phyloP scores from a whole-genome alignment of 2,797 vertebrate genomes.

The Otus scops region DNA sequence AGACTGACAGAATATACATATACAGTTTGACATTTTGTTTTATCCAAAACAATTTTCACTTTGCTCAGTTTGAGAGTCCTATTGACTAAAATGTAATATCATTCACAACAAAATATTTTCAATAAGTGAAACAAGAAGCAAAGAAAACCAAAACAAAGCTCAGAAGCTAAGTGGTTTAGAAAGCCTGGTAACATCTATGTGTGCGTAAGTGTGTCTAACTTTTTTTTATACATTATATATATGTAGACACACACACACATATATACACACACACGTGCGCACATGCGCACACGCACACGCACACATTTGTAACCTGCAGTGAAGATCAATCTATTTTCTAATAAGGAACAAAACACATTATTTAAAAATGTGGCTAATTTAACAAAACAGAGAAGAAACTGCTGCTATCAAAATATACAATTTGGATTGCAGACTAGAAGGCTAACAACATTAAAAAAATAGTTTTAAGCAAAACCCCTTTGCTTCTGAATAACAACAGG shows the following conservation, averaged over 20 bases:
- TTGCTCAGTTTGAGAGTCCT: constrained; percentile 69
- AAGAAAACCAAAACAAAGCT: constrained; percentile 74
- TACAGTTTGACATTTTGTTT: constrained; percentile 71
- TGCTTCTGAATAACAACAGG: constrained; percentile 76
- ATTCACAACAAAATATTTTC: constrained; percentile 72
- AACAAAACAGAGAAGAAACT: constrained; percentile 80
- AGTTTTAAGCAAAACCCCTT: constrained; percentile 80
- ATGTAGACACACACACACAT: constrained; percentile 36
- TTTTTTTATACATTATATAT: constrained; percentile 50
- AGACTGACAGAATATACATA: constrained; percentile 73
- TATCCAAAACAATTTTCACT: constrained; percentile 72
- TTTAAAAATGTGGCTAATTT: constrained; percentile 77
- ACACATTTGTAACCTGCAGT: constrained; percentile 63
- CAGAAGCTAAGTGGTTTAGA: constrained; percentile 75
- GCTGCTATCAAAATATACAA: constrained; percentile 87
- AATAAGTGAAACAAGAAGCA: constrained; percentile 75
- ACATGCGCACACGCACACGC: background rate
- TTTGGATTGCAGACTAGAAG: constrained; percentile 83
- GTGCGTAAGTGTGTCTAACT: constrained; percentile 9
- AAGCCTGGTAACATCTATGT: constrained; percentile 70
- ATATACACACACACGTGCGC: constrained; percentile 1
- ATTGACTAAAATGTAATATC: constrained; percentile 71
- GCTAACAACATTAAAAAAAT: constrained; percentile 84
- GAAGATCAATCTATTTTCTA: constrained; percentile 69
- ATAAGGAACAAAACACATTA: constrained; percentile 71